Evolutionary conservation across 2,113 vertebrate species (phyloP).

Genomic region (Motacilla tschutschensis): DNA sequence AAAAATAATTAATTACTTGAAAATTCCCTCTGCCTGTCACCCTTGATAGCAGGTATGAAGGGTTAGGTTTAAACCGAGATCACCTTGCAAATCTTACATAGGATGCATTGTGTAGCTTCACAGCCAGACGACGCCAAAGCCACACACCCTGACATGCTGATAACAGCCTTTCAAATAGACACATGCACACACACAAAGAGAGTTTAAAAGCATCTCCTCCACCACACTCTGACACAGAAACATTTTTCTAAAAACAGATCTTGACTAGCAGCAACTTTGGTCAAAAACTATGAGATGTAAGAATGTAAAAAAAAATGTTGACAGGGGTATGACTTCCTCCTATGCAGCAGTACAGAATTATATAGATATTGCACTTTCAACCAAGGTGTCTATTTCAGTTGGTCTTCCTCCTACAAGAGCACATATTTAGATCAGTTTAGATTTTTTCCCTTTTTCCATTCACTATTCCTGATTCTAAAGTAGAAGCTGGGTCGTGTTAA

Average conservation of each 20-base stretch:
- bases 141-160: constrained; percentile 39
- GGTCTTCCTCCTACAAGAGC: constrained; percentile 15
- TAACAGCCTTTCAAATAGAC: constrained; percentile 53
- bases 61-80: not conserved
- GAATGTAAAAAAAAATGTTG: not conserved
- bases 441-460: not conserved
- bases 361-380: constrained; percentile 18
- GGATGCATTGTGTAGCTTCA: constrained; percentile 62
- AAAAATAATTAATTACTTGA: not conserved
- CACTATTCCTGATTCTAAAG: constrained; percentile 25
- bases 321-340: not conserved
- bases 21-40: constrained; percentile 8
- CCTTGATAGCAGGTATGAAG: not conserved
- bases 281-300: constrained; percentile 14
- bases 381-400: constrained; percentile 19
- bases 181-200: not conserved
- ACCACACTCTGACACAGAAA: constrained; percentile 36
- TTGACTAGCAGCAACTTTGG: not conserved
- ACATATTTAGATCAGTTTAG: constrained; percentile 42
- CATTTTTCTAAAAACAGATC: constrained; percentile 33
- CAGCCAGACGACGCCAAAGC: constrained; percentile 66
- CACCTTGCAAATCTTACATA: constrained; percentile 45
- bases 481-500: not conserved
- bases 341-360: not conserved
- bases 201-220: constrained; percentile 14